Evolutionary conservation across 2,113 vertebrate species (phyloP).

Genomic region (Accipiter cooperii): DNA sequence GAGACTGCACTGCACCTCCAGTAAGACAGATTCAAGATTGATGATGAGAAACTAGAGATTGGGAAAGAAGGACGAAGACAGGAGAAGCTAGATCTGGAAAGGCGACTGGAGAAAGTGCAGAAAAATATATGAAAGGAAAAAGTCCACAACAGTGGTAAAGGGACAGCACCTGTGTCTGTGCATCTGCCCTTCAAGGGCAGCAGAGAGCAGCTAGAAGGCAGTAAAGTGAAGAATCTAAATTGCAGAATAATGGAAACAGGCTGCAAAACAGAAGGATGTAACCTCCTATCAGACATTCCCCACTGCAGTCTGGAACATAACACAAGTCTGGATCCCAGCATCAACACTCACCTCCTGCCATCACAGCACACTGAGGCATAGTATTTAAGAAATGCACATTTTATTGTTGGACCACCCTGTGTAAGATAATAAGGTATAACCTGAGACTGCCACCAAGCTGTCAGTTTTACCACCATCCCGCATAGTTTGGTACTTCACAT

Average conservation of each 20-base stretch:
- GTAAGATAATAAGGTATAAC: not conserved
- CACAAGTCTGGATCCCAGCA: not conserved
- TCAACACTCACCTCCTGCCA: not conserved
- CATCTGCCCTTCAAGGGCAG: not conserved
- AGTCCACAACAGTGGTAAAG: not conserved
- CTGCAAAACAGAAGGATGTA: not conserved
- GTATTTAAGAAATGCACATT: not conserved
- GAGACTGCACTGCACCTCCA: not conserved
- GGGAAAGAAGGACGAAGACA: not conserved
- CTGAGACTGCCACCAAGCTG: not conserved
- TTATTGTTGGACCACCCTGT: not conserved
- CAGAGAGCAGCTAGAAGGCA: not conserved
- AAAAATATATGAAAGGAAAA: not conserved
- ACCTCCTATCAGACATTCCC: not conserved
- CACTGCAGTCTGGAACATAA: not conserved
- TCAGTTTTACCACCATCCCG: not conserved
- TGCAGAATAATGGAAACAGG: not conserved
- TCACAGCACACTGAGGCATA: fast-evolving
- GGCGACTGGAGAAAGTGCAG: not conserved
- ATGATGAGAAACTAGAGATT: not conserved
- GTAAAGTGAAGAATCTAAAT: not conserved
- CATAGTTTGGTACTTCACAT: not conserved
- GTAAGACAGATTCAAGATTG: not conserved
- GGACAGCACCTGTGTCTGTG: not conserved
- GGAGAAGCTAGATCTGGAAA: not conserved